Percentiles rank a stretch among this genome's conserved stretches.
Evolutionary conservation across 30 jellyfish, hydroid and myxozoan species (phyloP).

Genomic region (Turritopsis dohrnii): DNA sequence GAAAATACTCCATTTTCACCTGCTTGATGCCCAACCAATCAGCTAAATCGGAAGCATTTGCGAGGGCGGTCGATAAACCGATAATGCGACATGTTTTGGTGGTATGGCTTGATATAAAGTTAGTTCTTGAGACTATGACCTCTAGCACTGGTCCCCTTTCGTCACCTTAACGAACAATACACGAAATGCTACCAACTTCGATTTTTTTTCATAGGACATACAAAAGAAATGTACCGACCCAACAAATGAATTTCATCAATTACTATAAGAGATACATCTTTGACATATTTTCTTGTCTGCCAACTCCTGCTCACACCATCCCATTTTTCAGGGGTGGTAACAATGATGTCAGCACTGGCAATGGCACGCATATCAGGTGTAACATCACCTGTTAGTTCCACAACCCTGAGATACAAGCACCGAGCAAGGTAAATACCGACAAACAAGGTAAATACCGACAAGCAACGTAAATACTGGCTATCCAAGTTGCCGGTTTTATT

Average conservation of each 20-base stretch:
- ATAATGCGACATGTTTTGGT: slow-evolving; percentile 69
- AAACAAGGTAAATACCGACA: too few species aligned
- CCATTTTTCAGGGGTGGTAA: slow-evolving; percentile 99
- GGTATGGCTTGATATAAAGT: slow-evolving; percentile 88
- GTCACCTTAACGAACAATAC: slow-evolving; percentile 45
- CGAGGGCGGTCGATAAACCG: slow-evolving; percentile 96
- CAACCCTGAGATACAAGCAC: slow-evolving; percentile 58
- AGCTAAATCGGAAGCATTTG: slow-evolving; percentile 99
- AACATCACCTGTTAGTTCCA: slow-evolving; percentile 99
- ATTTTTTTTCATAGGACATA: neutral
- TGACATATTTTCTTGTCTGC: slow-evolving; percentile 95
- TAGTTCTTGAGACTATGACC: slow-evolving; percentile 93
- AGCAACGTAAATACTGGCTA: too few species aligned
- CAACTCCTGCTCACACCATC: slow-evolving; percentile 98
- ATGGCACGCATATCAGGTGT: slow-evolving; percentile 96
- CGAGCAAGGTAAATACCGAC: too few species aligned
- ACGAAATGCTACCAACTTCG: neutral
- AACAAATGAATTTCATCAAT: slow-evolving; percentile 96
- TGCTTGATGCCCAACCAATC: slow-evolving; percentile 93
- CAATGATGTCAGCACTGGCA: slow-evolving; percentile 90
- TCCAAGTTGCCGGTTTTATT: neutral
- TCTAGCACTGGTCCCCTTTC: slow-evolving; percentile 99
- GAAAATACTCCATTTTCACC: slow-evolving; percentile 23
- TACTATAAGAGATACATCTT: slow-evolving; percentile 73
- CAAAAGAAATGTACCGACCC: neutral